Base-by-base conservation (phyloP, 2,797 vertebrate species). In the Sebastes aleutianus region DNA sequence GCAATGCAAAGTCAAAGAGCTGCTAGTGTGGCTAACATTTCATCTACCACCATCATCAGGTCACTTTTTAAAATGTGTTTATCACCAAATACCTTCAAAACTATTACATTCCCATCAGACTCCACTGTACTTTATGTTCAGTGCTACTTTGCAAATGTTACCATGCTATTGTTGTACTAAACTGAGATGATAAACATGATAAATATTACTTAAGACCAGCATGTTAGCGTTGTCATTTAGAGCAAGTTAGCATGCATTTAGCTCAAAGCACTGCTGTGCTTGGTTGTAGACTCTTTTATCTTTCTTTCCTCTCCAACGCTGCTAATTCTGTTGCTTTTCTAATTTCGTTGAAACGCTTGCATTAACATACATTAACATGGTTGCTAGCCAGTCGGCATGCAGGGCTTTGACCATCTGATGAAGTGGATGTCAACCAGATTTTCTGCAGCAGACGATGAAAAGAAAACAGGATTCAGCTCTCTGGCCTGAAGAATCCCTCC, bases 371-470 rank as follows among this genome's bases (percentile, higher is more conserved):
- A 78, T 70, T 31, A 76, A 68, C 29, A 10, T 13, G 83, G 85
- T 87, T 84, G 68, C 80, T 83, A 84, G 61, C 61, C 66, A 59
- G 76, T 70, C 20, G 63, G 69, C 72, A 70, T 72, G 71, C 86
- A 69, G 67, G 75, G 63, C 86, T 77, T 77, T 70, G 43, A 57
- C 74, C 63, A 64, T 67, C 29, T 76, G 59, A 77, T 59, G 26
- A 75, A 85, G 71, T 78, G 85, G 69, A 78, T 76, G 88, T 86
- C 88, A 87, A 83, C 69, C 66, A 76, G 83, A 92, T 89, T 91
- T 88, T 86, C 89, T 87, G 61, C 79, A 56, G 78, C 65, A 71
- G 63, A n/a, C 8, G 3, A 76, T 79, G 74, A 85, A 70, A 70
- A 75, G 68, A 81, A 87, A 80, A 85, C 20, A 32, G n/a, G 5